Base-by-base conservation (phyloP, 2,797 vertebrate genomes). In the Pipistrellus nathusii region DNA sequence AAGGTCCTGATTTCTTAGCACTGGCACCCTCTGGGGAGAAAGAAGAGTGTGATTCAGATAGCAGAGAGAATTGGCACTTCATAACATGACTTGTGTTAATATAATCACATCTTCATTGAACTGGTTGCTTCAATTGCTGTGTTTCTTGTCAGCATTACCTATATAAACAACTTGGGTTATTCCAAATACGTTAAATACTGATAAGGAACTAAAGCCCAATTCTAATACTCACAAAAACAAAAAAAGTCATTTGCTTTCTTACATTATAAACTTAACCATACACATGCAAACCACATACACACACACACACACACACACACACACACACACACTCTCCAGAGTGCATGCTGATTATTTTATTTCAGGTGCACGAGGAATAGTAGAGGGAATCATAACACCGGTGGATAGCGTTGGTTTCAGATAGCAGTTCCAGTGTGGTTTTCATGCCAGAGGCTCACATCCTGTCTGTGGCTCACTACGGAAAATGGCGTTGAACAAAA, bases 401-500 rank as follows among this genome's bases (percentile, higher is more conserved):
- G 55, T 30, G 71, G 75, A 78, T 35, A 59, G 35, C 2, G 2
- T 55, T 82, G 90, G 64, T 62, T 62, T 93, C 59, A 83, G 64
- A 46, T 87, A 48, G 82, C 69, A 87, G 18, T 6, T 51, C 71
- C 57, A 85, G 91, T 18, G 72, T 72, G 8, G 57, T 78, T 91
- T 88, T 95, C 41, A 38, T 77, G 71, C 92, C 73, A 90, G 44
- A 82, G 59, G 72, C 51, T 92, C 62, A 48, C 80, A 72, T 95
- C 55, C 81, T 95, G 57, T 95, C 85, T 94, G 77, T 95, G 90
- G 64, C 77, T 96, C 51, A 32, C 59, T 68, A 18, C 88, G 85
- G 82, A 85, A 95, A 95, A 96, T 90, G 46, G 53, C 86, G 44
- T 93, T 87, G 85, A 88, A 23, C 69, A 93, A 92, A 96, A 90